Evolutionary conservation across 2,113 vertebrate species (phyloP).

Genomic region (Panthera tigris): DNA sequence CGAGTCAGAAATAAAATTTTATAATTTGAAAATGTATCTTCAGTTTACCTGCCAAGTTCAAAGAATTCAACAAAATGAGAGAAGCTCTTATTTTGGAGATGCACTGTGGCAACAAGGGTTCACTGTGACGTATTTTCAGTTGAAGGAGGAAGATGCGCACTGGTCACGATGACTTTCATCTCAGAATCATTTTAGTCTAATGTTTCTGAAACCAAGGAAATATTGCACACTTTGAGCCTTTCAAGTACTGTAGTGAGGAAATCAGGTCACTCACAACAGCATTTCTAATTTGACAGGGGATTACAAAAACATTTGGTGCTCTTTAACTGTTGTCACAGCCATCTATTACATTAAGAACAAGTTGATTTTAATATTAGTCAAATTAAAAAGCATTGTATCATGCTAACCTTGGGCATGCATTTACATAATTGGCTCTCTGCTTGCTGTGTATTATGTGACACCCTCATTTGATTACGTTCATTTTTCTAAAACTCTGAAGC

Average conservation of each 20-base stretch:
- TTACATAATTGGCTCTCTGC: conserved; percentile 79
- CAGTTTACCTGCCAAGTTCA: conserved; percentile 62
- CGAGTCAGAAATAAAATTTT: neutral
- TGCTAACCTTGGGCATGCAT: conserved; percentile 76
- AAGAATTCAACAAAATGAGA: neutral
- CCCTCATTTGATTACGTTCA: conserved; percentile 71
- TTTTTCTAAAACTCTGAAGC: conserved; percentile 61
- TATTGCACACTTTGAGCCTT: conserved; percentile 2
- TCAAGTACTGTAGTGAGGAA: conserved; percentile 38
- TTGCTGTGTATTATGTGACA: conserved; percentile 69
- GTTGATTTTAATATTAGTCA: conserved; percentile 80
- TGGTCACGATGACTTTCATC: conserved; percentile 62
- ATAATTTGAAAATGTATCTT: conserved; percentile 46
- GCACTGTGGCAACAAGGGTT: conserved; percentile 10
- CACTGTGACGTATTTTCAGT: conserved; percentile 10
- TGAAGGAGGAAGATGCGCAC: neutral
- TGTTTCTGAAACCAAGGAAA: conserved; percentile 49
- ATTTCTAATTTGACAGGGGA: conserved; percentile 78
- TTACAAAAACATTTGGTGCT: conserved; percentile 77
- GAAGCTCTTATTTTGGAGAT: conserved; percentile 57
- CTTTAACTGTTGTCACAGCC: conserved; percentile 79
- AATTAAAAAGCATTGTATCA: conserved; percentile 81
- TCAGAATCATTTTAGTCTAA: conserved; percentile 29
- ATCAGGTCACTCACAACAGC: conserved; percentile 68
- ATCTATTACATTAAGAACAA: conserved; percentile 78